phyloP scores from a whole-genome alignment of 2,113 vertebrate species.

The Neodontobutis hainanensis region DNA sequence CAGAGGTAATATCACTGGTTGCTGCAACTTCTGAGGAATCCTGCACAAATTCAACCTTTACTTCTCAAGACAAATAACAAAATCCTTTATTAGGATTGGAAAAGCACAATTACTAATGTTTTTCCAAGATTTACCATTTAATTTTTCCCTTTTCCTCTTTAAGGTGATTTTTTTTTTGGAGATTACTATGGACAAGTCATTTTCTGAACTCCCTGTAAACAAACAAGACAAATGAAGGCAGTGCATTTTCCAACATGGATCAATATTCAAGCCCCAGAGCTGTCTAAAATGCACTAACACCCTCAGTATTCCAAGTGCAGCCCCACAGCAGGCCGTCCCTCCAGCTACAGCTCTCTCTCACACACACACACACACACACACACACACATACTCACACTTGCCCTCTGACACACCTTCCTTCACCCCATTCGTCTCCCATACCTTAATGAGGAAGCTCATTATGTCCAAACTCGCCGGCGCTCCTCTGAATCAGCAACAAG shows the following conservation, averaged over 20 bases:
- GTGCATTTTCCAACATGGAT: background rate
- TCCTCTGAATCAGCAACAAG: slow-evolving; percentile 68
- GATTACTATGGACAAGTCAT: too few relatives aligned
- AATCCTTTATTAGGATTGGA: too few relatives aligned
- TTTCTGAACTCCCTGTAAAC: background rate
- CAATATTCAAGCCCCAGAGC: background rate
- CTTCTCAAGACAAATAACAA: too few relatives aligned
- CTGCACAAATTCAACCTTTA: too few relatives aligned
- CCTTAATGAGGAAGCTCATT: slow-evolving; percentile 77
- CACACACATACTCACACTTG: slow-evolving; percentile 17
- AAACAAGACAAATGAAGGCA: background rate
- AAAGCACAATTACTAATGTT: too few relatives aligned
- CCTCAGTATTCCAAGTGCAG: background rate
- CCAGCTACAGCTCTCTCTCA: background rate
- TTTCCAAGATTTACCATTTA: too few relatives aligned
- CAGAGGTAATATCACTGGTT: too few relatives aligned
- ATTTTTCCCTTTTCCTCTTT: too few relatives aligned
- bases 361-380: slow-evolving; percentile 7
- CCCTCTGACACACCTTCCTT: slow-evolving; percentile 48
- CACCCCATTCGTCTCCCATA: slow-evolving; percentile 39
- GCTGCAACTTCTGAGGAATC: too few relatives aligned
- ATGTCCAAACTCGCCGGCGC: slow-evolving; percentile 60
- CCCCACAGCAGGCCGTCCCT: background rate
- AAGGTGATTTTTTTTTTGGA: too few relatives aligned
- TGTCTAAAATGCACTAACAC: background rate